Evolutionary conservation across 2,888 invertebrate genomes (phyloP).

Genomic region (Colostygia pectinataria): DNA sequence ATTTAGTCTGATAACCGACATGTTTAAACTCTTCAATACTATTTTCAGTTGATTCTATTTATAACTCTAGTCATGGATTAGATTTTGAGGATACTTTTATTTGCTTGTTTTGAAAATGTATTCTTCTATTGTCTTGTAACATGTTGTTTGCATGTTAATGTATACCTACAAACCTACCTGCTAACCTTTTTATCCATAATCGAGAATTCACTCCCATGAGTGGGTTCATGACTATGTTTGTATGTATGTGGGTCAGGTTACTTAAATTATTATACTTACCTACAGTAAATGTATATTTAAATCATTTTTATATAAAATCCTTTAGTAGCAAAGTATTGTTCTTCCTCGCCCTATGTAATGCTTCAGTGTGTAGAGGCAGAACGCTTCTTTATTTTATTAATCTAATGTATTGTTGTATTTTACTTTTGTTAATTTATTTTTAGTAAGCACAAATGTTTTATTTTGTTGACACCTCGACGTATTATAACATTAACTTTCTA

Average conservation of each 20-base stretch:
- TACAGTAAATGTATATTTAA: constrained; percentile 11
- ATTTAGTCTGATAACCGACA: constrained; percentile 43
- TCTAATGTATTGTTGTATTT: constrained; percentile 71
- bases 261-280: neutral
- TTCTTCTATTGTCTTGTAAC: constrained; percentile 35
- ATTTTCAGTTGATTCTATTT: constrained; percentile 21
- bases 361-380: constrained; percentile 59
- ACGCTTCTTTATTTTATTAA: constrained; percentile 56
- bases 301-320: constrained; percentile 12
- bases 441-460: constrained; percentile 78
- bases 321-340: constrained; percentile 18
- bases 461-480: constrained; percentile 78
- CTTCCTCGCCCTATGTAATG: constrained; percentile 73
- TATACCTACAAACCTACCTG: constrained; percentile 16
- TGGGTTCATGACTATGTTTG: too few species aligned
- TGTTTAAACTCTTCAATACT: constrained; percentile 15
- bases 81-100: constrained; percentile 55
- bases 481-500: constrained; percentile 73
- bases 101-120: constrained; percentile 41
- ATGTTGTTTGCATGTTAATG: constrained; percentile 33
- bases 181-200: too few species aligned
- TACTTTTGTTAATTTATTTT: constrained; percentile 81
- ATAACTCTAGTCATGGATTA: constrained; percentile 64
- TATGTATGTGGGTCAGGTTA: too few species aligned
- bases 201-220: too few species aligned